Conservation (phyloP, 1,140 invertebrate species). For the Thalassaphorura encarpata region DNA sequence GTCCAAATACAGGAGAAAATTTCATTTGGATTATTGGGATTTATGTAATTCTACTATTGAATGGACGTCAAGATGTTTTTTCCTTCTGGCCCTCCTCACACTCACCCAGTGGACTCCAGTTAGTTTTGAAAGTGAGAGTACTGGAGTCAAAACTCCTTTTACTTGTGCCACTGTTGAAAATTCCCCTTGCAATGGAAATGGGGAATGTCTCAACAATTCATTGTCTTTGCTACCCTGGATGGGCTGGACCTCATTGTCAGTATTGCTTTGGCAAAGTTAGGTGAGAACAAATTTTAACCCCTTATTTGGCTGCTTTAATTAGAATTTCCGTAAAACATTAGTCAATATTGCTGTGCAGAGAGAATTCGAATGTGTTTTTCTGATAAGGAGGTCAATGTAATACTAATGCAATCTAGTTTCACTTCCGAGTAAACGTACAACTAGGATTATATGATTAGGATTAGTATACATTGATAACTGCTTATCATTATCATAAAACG, state of each 20-base stretch:
- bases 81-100: not conserved
- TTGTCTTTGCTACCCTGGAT: constrained; percentile 81
- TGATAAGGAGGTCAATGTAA: no score
- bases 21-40: no score
- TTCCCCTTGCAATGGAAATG: constrained; percentile 13
- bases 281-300: no score
- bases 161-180: not conserved
- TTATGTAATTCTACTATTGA: not conserved
- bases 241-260: constrained; percentile 77
- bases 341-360: no score
- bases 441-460: no score
- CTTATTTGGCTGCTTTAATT: no score
- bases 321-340: no score
- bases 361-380: no score
- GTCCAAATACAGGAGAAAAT: constrained; percentile 59
- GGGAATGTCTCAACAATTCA: constrained; percentile 47
- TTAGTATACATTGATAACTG: no score
- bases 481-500: no score
- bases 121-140: not conserved
- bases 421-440: no score
- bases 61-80: not conserved
- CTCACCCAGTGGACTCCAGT: not conserved
- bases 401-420: no score
- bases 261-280: constrained; percentile 83
- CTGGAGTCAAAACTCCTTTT: not conserved